These are phyloP conservation scores for Aegypius monachus DNA, from an alignment of 2,113 vertebrate genomes.

Conservation along the genomic window DNA sequence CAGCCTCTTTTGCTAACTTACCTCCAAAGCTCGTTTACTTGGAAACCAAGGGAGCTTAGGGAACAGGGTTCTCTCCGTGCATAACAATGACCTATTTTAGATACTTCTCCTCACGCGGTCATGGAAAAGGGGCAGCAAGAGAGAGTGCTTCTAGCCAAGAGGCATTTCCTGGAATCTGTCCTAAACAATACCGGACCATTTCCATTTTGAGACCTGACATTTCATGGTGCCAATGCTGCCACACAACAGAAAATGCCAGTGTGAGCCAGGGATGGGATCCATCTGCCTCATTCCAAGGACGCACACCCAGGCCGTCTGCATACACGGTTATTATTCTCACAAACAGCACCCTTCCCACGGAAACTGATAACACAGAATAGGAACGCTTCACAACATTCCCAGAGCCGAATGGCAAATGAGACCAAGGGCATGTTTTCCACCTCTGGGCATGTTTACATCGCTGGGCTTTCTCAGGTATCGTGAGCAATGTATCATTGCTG, in stretches of 20 bases:
- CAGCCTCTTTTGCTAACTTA: conserved; percentile 67
- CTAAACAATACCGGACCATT: conserved; percentile 44
- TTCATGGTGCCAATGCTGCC: conserved; percentile 20
- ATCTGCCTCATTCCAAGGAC: background rate
- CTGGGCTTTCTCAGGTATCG: background rate
- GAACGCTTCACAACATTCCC: background rate
- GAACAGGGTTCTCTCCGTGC: conserved; percentile 47
- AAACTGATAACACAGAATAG: background rate
- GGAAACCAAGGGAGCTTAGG: conserved; percentile 60
- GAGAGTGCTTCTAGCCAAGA: conserved; percentile 11
- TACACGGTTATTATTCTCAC: background rate
- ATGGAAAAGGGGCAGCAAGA: conserved; percentile 8
- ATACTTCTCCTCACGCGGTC: conserved; percentile 26
- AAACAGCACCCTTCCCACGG: background rate
- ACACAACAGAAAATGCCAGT: background rate
- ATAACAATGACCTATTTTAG: conserved; percentile 71
- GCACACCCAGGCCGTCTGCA: background rate
- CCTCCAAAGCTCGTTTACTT: conserved; percentile 71
- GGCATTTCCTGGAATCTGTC: conserved; percentile 53
- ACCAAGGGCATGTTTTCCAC: background rate
- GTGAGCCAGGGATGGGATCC: conserved; percentile 8
- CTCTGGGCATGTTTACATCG: background rate
- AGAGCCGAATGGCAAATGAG: background rate
- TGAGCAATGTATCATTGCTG: background rate
- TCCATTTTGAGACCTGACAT: conserved; percentile 69